Percentiles rank a stretch among this genome's conserved stretches.
Evolutionary conservation across 2,113 vertebrate species (phyloP).

Genomic region (Datnioides undecimradiatus): DNA sequence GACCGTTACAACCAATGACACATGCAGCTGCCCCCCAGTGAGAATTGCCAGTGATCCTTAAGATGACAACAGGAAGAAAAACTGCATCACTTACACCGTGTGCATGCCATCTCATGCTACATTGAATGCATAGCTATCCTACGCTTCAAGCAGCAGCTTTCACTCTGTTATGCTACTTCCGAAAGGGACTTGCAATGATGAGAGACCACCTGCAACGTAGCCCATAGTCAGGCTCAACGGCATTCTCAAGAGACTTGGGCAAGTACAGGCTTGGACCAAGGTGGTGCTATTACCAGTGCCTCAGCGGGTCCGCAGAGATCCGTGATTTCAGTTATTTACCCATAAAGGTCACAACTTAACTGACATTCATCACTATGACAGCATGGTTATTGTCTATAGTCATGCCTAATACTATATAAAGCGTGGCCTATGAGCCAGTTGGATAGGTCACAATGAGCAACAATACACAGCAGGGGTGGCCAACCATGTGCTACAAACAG

Average conservation of each 20-base stretch:
- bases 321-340: slow-evolving; percentile 48
- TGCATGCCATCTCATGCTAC: neutral
- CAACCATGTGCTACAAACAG: slow-evolving; percentile 1
- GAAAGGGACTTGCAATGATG: neutral
- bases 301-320: slow-evolving; percentile 22
- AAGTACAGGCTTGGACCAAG: neutral
- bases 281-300: slow-evolving; percentile 2
- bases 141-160: neutral
- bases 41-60: neutral
- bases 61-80: neutral
- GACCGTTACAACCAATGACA: neutral
- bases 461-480: neutral
- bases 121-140: neutral
- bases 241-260: slow-evolving; percentile 3
- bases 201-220: neutral
- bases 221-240: neutral
- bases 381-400: slow-evolving; percentile 26
- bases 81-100: neutral
- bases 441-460: neutral
- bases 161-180: neutral
- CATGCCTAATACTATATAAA: slow-evolving; percentile 9
- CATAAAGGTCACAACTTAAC: slow-evolving; percentile 38
- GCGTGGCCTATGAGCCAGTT: neutral
- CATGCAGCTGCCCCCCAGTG: neutral
- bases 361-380: slow-evolving; percentile 52